Conservation (phyloP, 2,888 invertebrate species). For the Drosophila trichaetosa region DNA sequence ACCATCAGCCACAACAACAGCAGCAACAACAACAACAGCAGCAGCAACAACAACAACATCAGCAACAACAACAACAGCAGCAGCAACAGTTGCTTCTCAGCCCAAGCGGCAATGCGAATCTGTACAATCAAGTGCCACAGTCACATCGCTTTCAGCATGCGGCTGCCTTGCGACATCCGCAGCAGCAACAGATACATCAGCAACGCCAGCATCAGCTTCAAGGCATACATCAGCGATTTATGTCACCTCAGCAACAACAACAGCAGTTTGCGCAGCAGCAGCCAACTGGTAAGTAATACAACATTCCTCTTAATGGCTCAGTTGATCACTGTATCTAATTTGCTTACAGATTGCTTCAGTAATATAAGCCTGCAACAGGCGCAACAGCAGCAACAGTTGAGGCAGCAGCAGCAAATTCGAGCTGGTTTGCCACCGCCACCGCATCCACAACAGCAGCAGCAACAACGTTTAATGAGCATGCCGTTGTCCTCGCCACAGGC, state of each 20-base stretch:
- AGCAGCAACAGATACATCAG: conserved; percentile 67
- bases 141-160: conserved; percentile 70
- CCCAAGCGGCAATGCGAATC: conserved; percentile 70
- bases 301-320: not conserved
- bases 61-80: conserved; percentile 63
- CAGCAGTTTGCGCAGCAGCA: conserved; percentile 69
- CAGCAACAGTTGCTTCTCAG: conserved; percentile 74
- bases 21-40: conserved; percentile 54
- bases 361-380: conserved; percentile 61
- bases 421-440: conserved; percentile 62
- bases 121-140: conserved; percentile 66
- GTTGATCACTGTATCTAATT: not conserved
- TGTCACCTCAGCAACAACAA: conserved; percentile 67
- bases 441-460: conserved; percentile 68
- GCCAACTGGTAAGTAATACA: conserved; percentile 48
- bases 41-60: conserved; percentile 57
- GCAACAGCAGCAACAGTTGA: conserved; percentile 53
- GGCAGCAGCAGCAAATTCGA: conserved; percentile 78
- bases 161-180: conserved; percentile 73
- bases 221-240: conserved; percentile 72
- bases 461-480: conserved; percentile 69
- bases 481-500: conserved; percentile 72
- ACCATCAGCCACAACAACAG: conserved; percentile 62
- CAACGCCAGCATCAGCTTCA: conserved; percentile 73
- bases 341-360: conserved; percentile 61